Evolutionary conservation across 2,888 invertebrate genomes (phyloP).

Genomic region (Metallyticus violacea): DNA sequence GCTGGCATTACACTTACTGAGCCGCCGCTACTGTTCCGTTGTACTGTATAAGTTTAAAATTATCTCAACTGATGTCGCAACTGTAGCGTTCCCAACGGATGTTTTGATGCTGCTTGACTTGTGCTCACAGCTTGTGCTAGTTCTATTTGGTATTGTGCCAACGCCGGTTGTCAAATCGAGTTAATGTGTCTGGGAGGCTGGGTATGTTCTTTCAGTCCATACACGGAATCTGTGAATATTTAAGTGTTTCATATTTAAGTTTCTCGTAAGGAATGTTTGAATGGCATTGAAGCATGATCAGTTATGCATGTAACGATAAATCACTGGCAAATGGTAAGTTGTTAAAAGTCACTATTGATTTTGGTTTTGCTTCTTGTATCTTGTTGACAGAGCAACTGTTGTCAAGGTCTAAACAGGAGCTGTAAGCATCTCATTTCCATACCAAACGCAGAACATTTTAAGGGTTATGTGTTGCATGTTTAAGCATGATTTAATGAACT

Average conservation of each 20-base stretch:
- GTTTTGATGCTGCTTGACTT: neutral
- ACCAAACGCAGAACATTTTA: neutral
- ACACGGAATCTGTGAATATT: neutral
- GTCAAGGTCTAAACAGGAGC: neutral
- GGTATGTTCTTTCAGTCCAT: neutral
- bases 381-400: conserved; percentile 12
- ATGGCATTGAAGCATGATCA: neutral
- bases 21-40: neutral
- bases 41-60: neutral
- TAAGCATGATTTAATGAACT: neutral
- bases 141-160: neutral
- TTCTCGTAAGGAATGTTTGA: neutral
- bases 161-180: neutral
- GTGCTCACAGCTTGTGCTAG: too few species aligned
- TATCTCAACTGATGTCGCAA: neutral
- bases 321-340: neutral
- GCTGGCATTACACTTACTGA: neutral
- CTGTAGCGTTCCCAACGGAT: neutral
- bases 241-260: neutral
- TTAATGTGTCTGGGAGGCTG: neutral
- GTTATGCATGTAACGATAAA: neutral
- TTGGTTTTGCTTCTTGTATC: conserved; percentile 7
- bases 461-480: neutral
- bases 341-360: conserved; percentile 17
- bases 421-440: neutral